Evolutionary conservation across 1,140 invertebrate species (phyloP).

Genomic region (Phocides pigmalion): DNA sequence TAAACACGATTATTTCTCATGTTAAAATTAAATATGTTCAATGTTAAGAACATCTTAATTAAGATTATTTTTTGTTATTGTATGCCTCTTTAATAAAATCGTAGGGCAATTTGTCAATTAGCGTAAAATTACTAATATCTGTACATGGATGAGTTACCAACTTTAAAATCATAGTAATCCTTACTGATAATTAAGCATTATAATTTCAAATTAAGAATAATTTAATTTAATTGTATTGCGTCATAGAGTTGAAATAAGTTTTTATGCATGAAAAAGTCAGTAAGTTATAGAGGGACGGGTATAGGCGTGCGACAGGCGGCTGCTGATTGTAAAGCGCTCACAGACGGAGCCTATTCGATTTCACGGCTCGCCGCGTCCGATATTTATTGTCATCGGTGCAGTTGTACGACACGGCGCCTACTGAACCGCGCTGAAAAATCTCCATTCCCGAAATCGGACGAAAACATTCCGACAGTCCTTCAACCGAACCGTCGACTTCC

Average conservation of each 20-base stretch:
- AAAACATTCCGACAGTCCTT: constrained; percentile 69
- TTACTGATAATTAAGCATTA: background rate
- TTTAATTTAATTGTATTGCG: constrained; percentile 20
- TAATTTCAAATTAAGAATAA: background rate
- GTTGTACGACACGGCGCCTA: constrained; percentile 79
- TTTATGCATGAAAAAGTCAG: constrained; percentile 67
- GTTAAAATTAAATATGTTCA: no score
- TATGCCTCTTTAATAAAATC: no score
- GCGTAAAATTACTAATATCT: no score
- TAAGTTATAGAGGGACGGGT: constrained; percentile 65
- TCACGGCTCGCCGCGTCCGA: constrained; percentile 79
- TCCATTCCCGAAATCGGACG: constrained; percentile 73
- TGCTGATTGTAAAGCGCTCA: constrained; percentile 82
- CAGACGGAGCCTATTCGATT: constrained; percentile 83
- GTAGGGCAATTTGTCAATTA: no score
- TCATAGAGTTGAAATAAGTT: constrained; percentile 59
- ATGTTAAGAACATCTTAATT: no score
- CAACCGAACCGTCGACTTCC: constrained; percentile 48
- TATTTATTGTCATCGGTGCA: constrained; percentile 83
- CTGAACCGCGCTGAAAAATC: constrained; percentile 80
- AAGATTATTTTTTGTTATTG: no score
- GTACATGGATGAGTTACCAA: no score
- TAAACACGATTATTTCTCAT: no score
- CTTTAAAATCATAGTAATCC: no score
- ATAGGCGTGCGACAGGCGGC: constrained; percentile 71